Evolutionary conservation across 2,113 vertebrate genomes (phyloP).

Genomic region (Nematolebias whitei): DNA sequence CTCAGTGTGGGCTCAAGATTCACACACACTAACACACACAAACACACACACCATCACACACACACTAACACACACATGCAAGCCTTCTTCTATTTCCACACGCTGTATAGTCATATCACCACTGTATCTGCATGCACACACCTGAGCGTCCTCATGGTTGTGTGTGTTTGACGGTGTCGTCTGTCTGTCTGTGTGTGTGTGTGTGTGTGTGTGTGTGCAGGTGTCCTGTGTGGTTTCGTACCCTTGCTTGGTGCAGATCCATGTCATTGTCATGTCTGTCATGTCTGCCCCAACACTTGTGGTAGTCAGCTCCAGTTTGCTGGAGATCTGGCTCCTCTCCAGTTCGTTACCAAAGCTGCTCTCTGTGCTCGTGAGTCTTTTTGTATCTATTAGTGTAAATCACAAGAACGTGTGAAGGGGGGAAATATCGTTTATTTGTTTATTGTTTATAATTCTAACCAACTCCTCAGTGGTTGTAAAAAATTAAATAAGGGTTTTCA

Average conservation of each 20-base stretch:
- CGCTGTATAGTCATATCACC: too few species aligned
- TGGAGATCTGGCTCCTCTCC: constrained; percentile 45
- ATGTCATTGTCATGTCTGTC: constrained; percentile 62
- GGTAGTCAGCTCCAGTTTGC: constrained; percentile 61
- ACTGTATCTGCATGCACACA: constrained; percentile 23
- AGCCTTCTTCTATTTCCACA: too few species aligned
- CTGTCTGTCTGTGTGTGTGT: background rate
- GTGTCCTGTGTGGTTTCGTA: constrained; percentile 46
- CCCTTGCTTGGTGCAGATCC: constrained; percentile 37
- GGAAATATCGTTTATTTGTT: too few species aligned
- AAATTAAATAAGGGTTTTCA: constrained; percentile 22
- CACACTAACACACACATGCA: too few species aligned
- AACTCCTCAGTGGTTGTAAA: constrained; percentile 2
- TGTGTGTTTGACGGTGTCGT: background rate
- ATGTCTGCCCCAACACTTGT: constrained; percentile 62
- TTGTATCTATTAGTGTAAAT: constrained; percentile 27
- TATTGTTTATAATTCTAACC: background rate
- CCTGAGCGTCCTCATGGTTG: constrained; percentile 28
- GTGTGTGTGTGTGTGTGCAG: background rate
- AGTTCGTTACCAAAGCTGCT: constrained; percentile 60
- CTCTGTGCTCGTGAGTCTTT: constrained; percentile 22
- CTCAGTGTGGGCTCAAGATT: constrained; percentile 49
- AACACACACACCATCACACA: background rate
- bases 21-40: constrained; percentile 31
- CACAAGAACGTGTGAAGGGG: too few species aligned